phyloP scores from a whole-genome alignment of 2,113 vertebrate species.

The Tinamus guttatus region DNA sequence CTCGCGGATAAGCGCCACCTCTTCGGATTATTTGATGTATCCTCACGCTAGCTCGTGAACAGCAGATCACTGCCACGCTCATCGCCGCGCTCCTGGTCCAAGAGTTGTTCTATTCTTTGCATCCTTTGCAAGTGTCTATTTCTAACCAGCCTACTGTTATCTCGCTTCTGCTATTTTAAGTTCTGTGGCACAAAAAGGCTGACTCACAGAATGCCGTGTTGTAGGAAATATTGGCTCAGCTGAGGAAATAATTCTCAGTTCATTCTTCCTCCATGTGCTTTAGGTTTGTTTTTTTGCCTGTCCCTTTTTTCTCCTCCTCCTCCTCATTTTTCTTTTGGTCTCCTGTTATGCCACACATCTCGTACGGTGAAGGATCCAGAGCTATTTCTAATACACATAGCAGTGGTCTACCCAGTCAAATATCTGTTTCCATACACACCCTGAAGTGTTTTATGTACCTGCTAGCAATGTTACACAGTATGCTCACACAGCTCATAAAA shows the following conservation, averaged over 20 bases:
- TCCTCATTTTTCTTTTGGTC: background rate
- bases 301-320: background rate
- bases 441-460: conserved; percentile 54
- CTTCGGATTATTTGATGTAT: background rate
- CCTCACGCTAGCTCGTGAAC: background rate
- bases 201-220: conserved; percentile 57
- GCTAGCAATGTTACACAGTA: conserved; percentile 28
- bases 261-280: conserved; percentile 19
- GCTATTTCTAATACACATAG: background rate
- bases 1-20: background rate
- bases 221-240: conserved; percentile 65
- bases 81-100: background rate
- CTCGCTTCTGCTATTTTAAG: conserved; percentile 68
- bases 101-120: background rate
- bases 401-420: background rate
- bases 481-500: conserved; percentile 59
- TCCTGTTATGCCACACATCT: background rate
- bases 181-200: conserved; percentile 66
- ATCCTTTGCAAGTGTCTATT: conserved; percentile 45
- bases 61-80: background rate
- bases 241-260: conserved; percentile 63
- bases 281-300: background rate
- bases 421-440: background rate
- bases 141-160: conserved; percentile 43
- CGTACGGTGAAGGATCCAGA: background rate